Conservation (phyloP, 2,797 vertebrate species). For the Syndactyla subalaris region DNA sequence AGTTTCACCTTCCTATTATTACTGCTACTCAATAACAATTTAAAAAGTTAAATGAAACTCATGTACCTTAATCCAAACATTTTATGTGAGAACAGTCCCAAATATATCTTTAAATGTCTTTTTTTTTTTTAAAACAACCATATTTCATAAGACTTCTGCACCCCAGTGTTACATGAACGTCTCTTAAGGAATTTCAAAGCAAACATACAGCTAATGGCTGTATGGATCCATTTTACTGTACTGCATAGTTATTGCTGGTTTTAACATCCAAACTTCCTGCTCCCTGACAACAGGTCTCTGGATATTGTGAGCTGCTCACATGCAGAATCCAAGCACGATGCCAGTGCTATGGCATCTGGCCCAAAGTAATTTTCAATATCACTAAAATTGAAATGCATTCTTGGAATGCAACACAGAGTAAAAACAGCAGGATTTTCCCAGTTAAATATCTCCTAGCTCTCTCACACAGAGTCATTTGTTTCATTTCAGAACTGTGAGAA, state of each 20-base stretch:
- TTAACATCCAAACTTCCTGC: neutral
- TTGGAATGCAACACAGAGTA: neutral
- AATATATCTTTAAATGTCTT: neutral
- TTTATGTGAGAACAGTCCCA: neutral
- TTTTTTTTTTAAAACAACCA: neutral
- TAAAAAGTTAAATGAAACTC: neutral
- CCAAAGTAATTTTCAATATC: neutral
- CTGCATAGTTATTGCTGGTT: neutral
- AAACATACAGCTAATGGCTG: neutral
- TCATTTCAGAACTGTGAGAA: neutral
- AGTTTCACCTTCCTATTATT: neutral
- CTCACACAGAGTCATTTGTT: neutral
- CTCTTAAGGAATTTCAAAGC: neutral
- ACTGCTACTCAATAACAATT: neutral
- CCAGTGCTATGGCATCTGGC: neutral
- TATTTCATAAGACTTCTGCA: neutral
- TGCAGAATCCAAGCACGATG: rapidly evolving
- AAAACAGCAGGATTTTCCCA: neutral
- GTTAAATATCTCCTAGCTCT: neutral
- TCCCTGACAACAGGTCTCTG: neutral
- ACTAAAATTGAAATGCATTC: neutral
- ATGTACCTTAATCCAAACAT: neutral
- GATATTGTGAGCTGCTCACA: neutral
- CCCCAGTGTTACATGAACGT: rapidly evolving
- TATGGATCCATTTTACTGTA: neutral